These are phyloP conservation scores for Dendroctonus ponderosae DNA, from an alignment of 1,140 invertebrate genomes.

Conservation along the genomic window DNA sequence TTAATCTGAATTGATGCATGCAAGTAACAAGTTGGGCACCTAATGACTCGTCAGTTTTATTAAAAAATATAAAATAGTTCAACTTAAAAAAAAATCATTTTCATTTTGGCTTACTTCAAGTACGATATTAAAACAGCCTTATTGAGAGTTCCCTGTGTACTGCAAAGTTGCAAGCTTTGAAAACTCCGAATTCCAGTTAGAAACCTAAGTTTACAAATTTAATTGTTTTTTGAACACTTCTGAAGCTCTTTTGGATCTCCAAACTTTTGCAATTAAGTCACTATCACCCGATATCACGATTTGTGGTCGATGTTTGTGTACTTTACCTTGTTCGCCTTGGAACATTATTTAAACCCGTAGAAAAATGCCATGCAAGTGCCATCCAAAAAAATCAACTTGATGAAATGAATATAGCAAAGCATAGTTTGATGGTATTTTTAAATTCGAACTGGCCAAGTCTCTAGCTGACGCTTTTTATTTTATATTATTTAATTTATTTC, in stretches of 20 bases:
- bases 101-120: background rate
- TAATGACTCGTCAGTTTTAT: too few relatives aligned
- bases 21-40: too few relatives aligned
- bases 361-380: background rate
- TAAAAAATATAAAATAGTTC: too few relatives aligned
- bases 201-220: constrained; percentile 21
- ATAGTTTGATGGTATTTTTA: too few relatives aligned
- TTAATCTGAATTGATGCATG: too few relatives aligned
- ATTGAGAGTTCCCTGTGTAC: constrained; percentile 16
- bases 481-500: background rate
- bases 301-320: constrained; percentile 17
- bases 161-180: constrained; percentile 16
- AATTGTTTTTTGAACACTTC: constrained; percentile 24
- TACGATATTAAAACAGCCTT: background rate
- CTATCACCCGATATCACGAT: background rate
- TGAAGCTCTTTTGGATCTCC: constrained; percentile 14
- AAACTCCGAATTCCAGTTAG: constrained; percentile 18
- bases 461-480: too few relatives aligned
- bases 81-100: background rate
- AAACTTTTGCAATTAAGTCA: constrained; percentile 21
- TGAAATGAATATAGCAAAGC: background rate
- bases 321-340: background rate
- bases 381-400: background rate
- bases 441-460: too few relatives aligned
- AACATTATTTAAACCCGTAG: background rate